Base-by-base conservation (phyloP, 2,113 vertebrate genomes). In the Pycnonotus jocosus region DNA sequence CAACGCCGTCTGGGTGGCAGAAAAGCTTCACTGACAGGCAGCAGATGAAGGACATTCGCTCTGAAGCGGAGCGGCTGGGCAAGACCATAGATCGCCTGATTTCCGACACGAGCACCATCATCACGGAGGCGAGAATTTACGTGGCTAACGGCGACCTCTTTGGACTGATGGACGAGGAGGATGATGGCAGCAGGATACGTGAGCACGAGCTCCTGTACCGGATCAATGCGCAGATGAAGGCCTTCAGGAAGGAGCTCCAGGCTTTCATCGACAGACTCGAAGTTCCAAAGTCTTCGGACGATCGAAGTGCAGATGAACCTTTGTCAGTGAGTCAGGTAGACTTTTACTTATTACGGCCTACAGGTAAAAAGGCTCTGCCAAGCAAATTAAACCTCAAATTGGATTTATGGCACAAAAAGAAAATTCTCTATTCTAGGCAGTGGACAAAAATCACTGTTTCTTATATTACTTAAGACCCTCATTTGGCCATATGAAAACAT, bases 191-290 rank as follows among this genome's bases (percentile, higher is more conserved):
- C 97, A 98, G 99, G 81, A 99, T 99, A 97, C 98, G 99, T 1
- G 99, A 99, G 93, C 99, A 99, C 28, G 99, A 99, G 98, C 98
- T 99, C 84, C 98, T 99, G 60, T 99, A 99, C 97, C 98, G 99
- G 42, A 99, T 99, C 97, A 99, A 99, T 1, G 99, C 99, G 15
- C 99, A 99, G 98, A 99, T 99, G 99, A 99, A 99, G 96, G 98
- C 99, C 44, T 99, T 99, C 97, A 98, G 99, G 97, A 99, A 99
- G 97, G 99, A 99, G 97, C 97, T 99, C 89, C 99, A 99, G 98
- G 98, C 98, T 95, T 99, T 99, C 96, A 99, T 99, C 28, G 99
- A 99, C 97, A 98, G 99, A 21, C 98, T 99, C 6, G 99, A 99
- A 92, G 99, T 99, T 90, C 99, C 99, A n/a, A 99, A 99, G 96